phyloP scores from a whole-genome alignment of 1,140 invertebrate genomes.

The Brachionus koreanus region DNA sequence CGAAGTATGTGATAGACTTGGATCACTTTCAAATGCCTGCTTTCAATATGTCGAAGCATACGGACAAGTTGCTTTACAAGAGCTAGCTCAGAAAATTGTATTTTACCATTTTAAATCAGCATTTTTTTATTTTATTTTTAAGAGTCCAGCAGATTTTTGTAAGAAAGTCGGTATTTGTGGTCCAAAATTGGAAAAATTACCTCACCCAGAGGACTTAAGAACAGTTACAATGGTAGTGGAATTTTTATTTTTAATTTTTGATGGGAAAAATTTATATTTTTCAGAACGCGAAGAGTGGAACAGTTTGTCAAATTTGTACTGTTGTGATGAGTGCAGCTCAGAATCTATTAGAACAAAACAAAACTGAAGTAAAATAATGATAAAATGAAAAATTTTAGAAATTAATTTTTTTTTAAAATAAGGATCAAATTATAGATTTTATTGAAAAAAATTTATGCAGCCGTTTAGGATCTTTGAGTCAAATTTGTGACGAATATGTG shows the following conservation, averaged over 20 bases:
- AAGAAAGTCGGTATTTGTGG: slow-evolving; percentile 13
- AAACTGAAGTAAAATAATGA: not conserved
- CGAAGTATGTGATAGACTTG: slow-evolving; percentile 13
- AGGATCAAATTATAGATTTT: slow-evolving; percentile 29
- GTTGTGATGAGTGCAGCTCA: slow-evolving; percentile 35
- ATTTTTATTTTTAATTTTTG: not conserved
- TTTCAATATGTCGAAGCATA: slow-evolving; percentile 29
- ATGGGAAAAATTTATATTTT: not conserved
- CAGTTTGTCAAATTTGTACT: slow-evolving; percentile 37
- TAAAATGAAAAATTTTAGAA: not conserved
- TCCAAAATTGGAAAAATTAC: slow-evolving; percentile 1
- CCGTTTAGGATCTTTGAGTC: not conserved
- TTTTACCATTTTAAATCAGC: not conserved
- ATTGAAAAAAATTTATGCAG: slow-evolving; percentile 41
- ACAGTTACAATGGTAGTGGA: not conserved
- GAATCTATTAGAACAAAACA: slow-evolving; percentile 41
- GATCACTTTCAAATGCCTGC: not conserved
- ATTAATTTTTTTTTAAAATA: not conserved
- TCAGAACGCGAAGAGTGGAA: not conserved
- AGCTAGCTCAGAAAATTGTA: slow-evolving; percentile 24
- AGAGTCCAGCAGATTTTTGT: not conserved
- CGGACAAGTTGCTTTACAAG: slow-evolving; percentile 1
- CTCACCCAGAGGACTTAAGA: not conserved
- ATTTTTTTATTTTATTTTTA: not conserved
- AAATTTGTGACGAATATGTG: slow-evolving; percentile 33